These are phyloP conservation scores for Siphamia tubifer DNA, from an alignment of 2,113 vertebrate genomes.

Conservation along the genomic window DNA sequence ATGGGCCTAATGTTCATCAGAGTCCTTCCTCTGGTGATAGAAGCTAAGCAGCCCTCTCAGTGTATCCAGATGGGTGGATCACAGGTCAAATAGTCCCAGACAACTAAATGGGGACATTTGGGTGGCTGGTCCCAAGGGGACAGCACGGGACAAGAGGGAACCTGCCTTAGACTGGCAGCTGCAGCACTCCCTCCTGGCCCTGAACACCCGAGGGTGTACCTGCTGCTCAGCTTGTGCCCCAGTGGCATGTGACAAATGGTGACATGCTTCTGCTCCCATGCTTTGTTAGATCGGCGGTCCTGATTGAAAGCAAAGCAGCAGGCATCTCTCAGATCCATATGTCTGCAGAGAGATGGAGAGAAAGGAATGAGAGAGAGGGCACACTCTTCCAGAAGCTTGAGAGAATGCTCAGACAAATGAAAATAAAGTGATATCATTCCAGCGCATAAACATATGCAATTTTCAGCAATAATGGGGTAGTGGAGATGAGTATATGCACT, in stretches of 20 bases:
- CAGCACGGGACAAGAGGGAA: slow-evolving; percentile 57
- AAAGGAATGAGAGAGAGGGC: background rate
- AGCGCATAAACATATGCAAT: slow-evolving; percentile 65
- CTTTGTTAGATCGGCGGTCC: slow-evolving; percentile 64
- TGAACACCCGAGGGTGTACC: slow-evolving; percentile 70
- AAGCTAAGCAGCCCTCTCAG: slow-evolving; percentile 45
- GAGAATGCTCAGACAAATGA: slow-evolving; percentile 59
- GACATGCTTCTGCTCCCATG: slow-evolving; percentile 76
- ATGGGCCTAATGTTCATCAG: slow-evolving; percentile 52
- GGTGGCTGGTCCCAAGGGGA: slow-evolving; percentile 66
- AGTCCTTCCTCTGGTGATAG: slow-evolving; percentile 56
- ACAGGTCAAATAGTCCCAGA: slow-evolving; percentile 64
- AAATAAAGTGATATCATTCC: slow-evolving; percentile 72
- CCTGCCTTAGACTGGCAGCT: slow-evolving; percentile 69
- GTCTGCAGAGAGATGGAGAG: slow-evolving; percentile 53
- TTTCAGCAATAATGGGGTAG: slow-evolving; percentile 62
- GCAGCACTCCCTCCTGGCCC: slow-evolving; percentile 55
- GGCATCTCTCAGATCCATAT: slow-evolving; percentile 59
- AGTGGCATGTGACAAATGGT: slow-evolving; percentile 78
- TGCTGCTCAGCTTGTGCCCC: slow-evolving; percentile 76
- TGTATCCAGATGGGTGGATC: slow-evolving; percentile 70
- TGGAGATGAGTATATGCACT: slow-evolving; percentile 61
- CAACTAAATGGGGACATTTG: slow-evolving; percentile 60
- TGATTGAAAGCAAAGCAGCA: slow-evolving; percentile 66
- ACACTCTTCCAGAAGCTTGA: slow-evolving; percentile 46